phyloP scores from a whole-genome alignment of 2,113 vertebrate species.

The Ovis aries region DNA sequence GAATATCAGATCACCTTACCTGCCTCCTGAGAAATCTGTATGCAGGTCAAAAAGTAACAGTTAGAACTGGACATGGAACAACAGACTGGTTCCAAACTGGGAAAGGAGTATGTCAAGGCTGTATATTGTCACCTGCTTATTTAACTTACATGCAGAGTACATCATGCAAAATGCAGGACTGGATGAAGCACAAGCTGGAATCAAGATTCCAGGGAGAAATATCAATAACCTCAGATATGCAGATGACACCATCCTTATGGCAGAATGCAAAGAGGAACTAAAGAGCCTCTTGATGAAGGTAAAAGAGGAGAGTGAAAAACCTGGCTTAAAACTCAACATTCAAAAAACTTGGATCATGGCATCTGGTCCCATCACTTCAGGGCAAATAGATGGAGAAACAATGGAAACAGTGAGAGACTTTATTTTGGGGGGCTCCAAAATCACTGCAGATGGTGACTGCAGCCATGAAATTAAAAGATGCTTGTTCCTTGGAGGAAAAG shows the following conservation, averaged over 20 bases:
- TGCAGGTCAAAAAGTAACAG: neutral
- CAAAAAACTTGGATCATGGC: neutral
- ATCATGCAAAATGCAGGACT: neutral
- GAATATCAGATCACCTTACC: neutral
- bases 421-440: neutral
- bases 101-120: neutral
- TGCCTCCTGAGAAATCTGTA: neutral
- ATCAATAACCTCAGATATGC: neutral
- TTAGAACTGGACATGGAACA: neutral
- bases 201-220: neutral
- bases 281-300: neutral
- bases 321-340: neutral
- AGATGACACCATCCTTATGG: neutral
- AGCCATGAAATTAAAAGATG: neutral
- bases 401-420: neutral
- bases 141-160: neutral
- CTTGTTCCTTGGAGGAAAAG: neutral
- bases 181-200: neutral
- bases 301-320: neutral
- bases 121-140: neutral
- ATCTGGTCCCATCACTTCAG: neutral
- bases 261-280: neutral
- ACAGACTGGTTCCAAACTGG: neutral
- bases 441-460: neutral
- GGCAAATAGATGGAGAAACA: neutral